A percentile compares a stretch with the other conserved stretches of the same genome.
Conservation (phyloP, 2,113 vertebrate species). For the Ellobius talpinus region DNA sequence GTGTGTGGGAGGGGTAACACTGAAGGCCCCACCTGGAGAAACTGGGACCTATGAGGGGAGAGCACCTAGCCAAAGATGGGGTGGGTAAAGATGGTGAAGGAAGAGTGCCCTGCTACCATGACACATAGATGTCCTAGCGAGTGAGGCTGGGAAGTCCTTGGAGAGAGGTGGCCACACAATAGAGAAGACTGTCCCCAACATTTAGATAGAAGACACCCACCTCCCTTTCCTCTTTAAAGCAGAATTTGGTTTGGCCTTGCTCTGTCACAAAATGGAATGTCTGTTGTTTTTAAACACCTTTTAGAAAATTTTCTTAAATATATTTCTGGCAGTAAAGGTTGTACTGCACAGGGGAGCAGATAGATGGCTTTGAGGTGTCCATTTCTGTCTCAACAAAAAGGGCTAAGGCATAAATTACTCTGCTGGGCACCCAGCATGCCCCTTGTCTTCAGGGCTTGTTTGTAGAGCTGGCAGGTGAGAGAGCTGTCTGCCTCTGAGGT, state of each 20-base stretch:
- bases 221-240: background rate
- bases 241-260: rapidly evolving
- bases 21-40: background rate
- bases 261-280: constrained; percentile 18
- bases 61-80: background rate
- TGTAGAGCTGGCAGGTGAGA: background rate
- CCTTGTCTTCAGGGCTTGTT: constrained; percentile 56
- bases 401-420: constrained; percentile 87
- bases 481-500: background rate
- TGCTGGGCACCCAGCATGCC: constrained; percentile 71
- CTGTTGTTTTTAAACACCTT: constrained; percentile 70
- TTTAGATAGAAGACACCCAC: background rate
- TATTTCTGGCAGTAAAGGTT: constrained; percentile 60
- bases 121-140: background rate
- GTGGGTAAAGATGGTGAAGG: background rate
- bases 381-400: constrained; percentile 81
- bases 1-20: background rate
- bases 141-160: background rate
- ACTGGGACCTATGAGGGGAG: background rate
- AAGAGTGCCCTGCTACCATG: background rate
- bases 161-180: background rate
- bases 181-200: background rate
- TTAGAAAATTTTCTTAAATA: constrained; percentile 78
- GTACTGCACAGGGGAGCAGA: constrained; percentile 8
- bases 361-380: constrained; percentile 40